Evolutionary conservation across 2,797 vertebrate species (phyloP).

Genomic region (Staurois parvus): DNA sequence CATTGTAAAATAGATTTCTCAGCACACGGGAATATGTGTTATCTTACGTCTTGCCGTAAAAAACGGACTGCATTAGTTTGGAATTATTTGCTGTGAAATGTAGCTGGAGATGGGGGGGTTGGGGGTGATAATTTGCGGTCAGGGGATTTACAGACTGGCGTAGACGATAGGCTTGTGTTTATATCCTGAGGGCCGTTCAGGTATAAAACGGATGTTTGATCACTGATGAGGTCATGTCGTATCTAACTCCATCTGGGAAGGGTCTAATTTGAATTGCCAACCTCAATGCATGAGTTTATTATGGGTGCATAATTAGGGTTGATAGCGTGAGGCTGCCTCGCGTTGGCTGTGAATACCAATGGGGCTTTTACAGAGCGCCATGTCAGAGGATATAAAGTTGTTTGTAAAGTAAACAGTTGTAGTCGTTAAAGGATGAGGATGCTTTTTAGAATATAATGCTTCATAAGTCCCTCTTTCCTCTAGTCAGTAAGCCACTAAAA

Average conservation of each 20-base stretch:
- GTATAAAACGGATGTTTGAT: slow-evolving; percentile 32
- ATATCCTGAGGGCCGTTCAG: slow-evolving; percentile 38
- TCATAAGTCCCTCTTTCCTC: too few relatives aligned
- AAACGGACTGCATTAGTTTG: slow-evolving; percentile 37
- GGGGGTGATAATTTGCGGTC: slow-evolving; percentile 34
- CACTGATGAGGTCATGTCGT: slow-evolving; percentile 41
- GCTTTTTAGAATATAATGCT: too few relatives aligned
- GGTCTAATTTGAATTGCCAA: slow-evolving; percentile 50
- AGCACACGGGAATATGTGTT: slow-evolving; percentile 43
- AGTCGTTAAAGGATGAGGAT: too few relatives aligned
- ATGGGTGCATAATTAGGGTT: slow-evolving; percentile 47
- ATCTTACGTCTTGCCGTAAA: slow-evolving; percentile 45
- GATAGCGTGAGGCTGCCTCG: slow-evolving; percentile 18
- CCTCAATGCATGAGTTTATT: slow-evolving; percentile 50
- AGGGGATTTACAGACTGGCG: slow-evolving; percentile 37
- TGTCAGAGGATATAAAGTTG: not conserved
- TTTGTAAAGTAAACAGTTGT: too few relatives aligned
- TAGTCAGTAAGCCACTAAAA: too few relatives aligned
- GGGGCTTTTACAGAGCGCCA: not conserved
- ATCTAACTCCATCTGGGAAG: slow-evolving; percentile 20
- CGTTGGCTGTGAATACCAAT: slow-evolving; percentile 31
- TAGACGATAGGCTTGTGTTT: slow-evolving; percentile 19
- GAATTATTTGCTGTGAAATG: slow-evolving; percentile 58
- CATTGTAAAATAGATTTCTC: slow-evolving; percentile 52
- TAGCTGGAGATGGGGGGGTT: slow-evolving; percentile 30